A percentile compares a stretch with the other conserved stretches of the same genome.
Conservation (phyloP, 2,888 invertebrate genomes). For the Noctua janthina region DNA sequence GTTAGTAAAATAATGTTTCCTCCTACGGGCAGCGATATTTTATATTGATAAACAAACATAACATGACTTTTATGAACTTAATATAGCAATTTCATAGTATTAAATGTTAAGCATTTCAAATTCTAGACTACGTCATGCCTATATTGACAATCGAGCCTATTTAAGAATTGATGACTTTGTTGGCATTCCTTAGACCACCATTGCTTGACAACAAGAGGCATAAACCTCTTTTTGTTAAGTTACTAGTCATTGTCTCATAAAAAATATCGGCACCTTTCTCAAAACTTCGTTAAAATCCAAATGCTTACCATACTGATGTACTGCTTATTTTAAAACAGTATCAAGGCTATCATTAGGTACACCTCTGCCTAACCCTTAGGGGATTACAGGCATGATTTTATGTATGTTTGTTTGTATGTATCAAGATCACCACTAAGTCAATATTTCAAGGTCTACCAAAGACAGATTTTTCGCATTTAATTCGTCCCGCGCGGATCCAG, state of each 20-base stretch:
- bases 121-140: not conserved
- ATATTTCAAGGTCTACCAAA: constrained; percentile 18
- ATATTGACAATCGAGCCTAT: not conserved
- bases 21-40: not conserved
- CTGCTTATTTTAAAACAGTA: not conserved
- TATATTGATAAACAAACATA: not conserved
- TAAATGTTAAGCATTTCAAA: not conserved
- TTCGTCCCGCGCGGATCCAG: constrained; percentile 8
- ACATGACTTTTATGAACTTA: not conserved
- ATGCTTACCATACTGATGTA: not conserved
- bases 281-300: not conserved
- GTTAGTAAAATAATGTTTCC: constrained; percentile 13
- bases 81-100: not conserved
- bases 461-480: constrained; percentile 18
- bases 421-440: constrained; percentile 5
- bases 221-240: not conserved
- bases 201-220: not conserved
- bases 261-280: too few species aligned
- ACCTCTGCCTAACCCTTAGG: not conserved
- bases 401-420: not conserved
- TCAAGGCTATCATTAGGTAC: not conserved
- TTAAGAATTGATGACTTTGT: not conserved
- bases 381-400: not conserved
- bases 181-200: not conserved
- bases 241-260: not conserved